phyloP scores from a whole-genome alignment of 2,797 vertebrate species.

The Morelia viridis region DNA sequence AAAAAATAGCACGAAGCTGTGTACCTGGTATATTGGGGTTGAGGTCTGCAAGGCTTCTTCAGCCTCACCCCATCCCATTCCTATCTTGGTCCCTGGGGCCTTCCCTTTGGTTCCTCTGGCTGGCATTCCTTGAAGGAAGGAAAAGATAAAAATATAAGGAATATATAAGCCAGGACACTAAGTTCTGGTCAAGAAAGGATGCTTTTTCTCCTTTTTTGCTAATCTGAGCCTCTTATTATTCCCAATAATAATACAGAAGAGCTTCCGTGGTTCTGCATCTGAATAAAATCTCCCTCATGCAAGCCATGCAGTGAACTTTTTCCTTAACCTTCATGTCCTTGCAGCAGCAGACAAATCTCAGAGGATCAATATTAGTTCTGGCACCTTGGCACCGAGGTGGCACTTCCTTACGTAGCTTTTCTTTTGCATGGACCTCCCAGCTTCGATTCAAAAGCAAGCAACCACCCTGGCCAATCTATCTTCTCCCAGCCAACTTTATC shows the following conservation, averaged over 20 bases:
- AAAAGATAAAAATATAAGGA: not conserved
- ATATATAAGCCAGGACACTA: not conserved
- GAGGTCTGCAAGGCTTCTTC: not conserved
- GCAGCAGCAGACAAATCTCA: not conserved
- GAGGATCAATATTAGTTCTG: not conserved
- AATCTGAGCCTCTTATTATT: not conserved
- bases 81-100: not conserved
- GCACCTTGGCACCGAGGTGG: not conserved
- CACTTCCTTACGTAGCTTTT: not conserved
- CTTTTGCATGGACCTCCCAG: not conserved
- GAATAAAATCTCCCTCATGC: constrained; percentile 9
- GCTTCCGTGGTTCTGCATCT: not conserved
- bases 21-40: not conserved
- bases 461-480: not conserved
- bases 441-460: not conserved
- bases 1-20: not conserved
- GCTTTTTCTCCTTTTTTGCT: not conserved
- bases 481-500: not conserved
- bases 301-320: not conserved
- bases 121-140: not conserved
- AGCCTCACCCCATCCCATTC: not conserved
- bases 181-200: not conserved
- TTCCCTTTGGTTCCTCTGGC: not conserved
- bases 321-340: not conserved
- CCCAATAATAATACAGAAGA: not conserved